Conservation (phyloP, 2,797 vertebrate species). For the Acrossocheilus wenchowensis region DNA sequence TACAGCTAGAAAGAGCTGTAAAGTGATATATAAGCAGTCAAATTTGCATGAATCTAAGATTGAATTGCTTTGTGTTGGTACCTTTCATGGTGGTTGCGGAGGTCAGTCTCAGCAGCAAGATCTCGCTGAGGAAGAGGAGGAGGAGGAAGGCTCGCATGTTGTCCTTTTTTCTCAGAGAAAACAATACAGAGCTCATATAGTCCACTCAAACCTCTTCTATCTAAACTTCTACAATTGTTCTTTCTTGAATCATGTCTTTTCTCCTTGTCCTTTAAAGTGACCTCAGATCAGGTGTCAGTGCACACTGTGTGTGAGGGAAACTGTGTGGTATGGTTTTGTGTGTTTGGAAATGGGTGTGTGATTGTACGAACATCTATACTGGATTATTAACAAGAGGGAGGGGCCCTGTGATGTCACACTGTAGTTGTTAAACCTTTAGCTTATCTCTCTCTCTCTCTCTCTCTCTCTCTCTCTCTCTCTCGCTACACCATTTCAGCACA, state of each 20-base stretch:
- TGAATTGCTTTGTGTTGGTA: conserved; percentile 30
- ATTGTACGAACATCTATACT: conserved; percentile 75
- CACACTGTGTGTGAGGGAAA: conserved; percentile 22
- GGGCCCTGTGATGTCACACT: conserved; percentile 62
- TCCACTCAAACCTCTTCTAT: conserved; percentile 22
- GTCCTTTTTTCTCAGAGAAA: conserved; percentile 26
- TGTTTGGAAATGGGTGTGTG: conserved; percentile 30
- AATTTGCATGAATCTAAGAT: conserved; percentile 1
- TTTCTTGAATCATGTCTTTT: conserved; percentile 19
- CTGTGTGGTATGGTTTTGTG: conserved; percentile 22
- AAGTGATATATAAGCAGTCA: background rate
- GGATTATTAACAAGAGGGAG: conserved; percentile 71
- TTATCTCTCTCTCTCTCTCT: background rate
- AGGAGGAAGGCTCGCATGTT: conserved; percentile 53
- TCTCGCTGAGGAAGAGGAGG: conserved; percentile 49
- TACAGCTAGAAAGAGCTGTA: background rate
- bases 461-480: conserved; percentile 11
- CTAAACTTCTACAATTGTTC: conserved; percentile 19
- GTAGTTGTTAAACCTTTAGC: conserved; percentile 41
- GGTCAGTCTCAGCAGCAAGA: conserved; percentile 47
- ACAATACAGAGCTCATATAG: conserved; percentile 14
- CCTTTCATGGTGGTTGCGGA: conserved; percentile 45
- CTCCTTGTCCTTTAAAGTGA: conserved; percentile 32
- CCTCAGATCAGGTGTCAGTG: conserved; percentile 26
- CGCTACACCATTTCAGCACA: background rate